Base-by-base conservation (phyloP, 2,888 invertebrate genomes). In the Ochropleura leucogaster region DNA sequence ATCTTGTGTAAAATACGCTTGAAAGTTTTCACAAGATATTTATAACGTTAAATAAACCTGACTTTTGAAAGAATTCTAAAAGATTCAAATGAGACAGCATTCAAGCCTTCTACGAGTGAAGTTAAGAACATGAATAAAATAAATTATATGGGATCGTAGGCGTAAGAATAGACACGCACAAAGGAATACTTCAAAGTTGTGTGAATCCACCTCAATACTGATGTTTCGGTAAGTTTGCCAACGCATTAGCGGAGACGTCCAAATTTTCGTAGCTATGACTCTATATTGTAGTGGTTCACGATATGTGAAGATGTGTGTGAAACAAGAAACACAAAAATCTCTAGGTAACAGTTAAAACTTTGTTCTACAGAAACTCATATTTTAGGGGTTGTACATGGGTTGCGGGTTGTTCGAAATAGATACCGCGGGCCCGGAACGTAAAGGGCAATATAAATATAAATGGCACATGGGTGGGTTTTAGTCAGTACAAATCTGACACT, bases 251-350 rank as follows among this genome's bases (percentile, higher is more conserved):
- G 65, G 47, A 65, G 49, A 46, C 72, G 49, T 82, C 30, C 68
- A 82, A 85, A 85, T 85, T 85, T 83, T 85, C 30, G 20, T 80
- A 77, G 79, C 30, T 30, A 76, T 77, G 74, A 68, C 77, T 77
- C 47, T 65, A 59, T 72, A 71, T 79, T 76, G 12, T 77, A 65
- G 70, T 65, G 30, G 62, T 67, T 51, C 75, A 84, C 74, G 72
- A 75, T 70, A 75, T 79, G 40, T 72, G 55, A 65, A 73, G 79
- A 20, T 40, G 42, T 42, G 68, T 68, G 74, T 74, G 47, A 70
- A 80, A 78, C 49, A 63, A 64, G n/a, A 59, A 68, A 69, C 49
- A 47, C 18, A 59, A 14, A 69, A 46, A 30, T 44, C n/a, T 14
- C 42, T 53, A 14, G 20, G 16, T 63, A 66, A 30, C 30, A 40